Conservation (phyloP, 2,888 invertebrate species). For the Zygaena filipendulae region DNA sequence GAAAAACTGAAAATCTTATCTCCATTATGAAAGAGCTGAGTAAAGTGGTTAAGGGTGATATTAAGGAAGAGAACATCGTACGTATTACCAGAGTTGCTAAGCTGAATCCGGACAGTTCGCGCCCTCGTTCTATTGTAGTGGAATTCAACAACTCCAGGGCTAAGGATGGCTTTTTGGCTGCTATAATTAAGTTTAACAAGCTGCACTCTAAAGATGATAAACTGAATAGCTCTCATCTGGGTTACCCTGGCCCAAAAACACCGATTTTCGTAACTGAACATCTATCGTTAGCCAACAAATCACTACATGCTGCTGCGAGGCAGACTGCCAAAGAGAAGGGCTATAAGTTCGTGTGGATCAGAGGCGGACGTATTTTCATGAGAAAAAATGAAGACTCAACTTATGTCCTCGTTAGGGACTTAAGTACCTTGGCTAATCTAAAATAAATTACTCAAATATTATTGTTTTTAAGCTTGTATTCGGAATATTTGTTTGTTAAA, state of each 20-base stretch:
- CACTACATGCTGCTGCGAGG: slow-evolving; percentile 10
- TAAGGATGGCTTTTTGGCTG: slow-evolving; percentile 1
- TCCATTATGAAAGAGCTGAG: background rate
- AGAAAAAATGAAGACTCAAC: slow-evolving; percentile 7
- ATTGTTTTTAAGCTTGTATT: slow-evolving; percentile 1
- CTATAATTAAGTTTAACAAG: background rate
- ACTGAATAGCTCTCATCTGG: background rate
- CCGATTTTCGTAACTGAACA: slow-evolving; percentile 12
- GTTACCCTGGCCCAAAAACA: no score
- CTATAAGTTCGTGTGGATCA: slow-evolving; percentile 12
- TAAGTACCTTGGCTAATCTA: no score
- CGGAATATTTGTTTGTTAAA: no score
- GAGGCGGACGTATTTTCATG: slow-evolving; percentile 9
- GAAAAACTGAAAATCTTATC: slow-evolving; percentile 1
- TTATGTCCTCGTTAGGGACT: slow-evolving; percentile 1
- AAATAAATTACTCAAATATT: background rate
- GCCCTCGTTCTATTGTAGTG: background rate
- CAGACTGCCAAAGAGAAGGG: slow-evolving; percentile 5
- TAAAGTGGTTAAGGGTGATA: background rate
- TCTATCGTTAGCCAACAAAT: slow-evolving; percentile 9
- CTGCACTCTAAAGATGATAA: background rate
- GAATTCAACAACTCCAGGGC: background rate
- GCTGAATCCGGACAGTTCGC: background rate
- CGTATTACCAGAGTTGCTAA: background rate
- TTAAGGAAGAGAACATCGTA: background rate